These are phyloP conservation scores for Acleris sparsana DNA, from an alignment of 2,888 invertebrate genomes.

Conservation along the genomic window DNA sequence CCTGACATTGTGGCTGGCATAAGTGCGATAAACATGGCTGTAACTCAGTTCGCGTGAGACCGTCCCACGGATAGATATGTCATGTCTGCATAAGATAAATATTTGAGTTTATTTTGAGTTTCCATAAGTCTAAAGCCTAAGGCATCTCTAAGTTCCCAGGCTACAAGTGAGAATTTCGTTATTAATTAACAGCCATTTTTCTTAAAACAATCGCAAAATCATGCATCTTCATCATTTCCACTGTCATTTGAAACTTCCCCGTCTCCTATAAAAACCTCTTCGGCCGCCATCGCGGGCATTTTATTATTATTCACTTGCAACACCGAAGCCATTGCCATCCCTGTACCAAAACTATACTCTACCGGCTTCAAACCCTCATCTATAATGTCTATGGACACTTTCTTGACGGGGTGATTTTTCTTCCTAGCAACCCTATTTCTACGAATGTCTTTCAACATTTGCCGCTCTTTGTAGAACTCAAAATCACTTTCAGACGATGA, in stretches of 20 bases:
- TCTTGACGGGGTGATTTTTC: constrained; percentile 61
- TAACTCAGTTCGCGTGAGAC: no score
- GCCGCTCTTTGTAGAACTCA: constrained; percentile 53
- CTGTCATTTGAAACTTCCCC: constrained; percentile 78
- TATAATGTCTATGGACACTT: constrained; percentile 51
- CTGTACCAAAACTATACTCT: constrained; percentile 76
- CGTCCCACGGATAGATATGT: no score
- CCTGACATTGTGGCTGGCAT: no score
- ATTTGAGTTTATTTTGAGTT: no score
- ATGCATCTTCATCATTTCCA: constrained; percentile 71
- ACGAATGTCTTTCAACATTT: constrained; percentile 62
- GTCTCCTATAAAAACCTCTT: constrained; percentile 74
- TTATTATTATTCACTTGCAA: constrained; percentile 61
- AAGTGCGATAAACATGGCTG: no score
- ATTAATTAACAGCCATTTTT: not conserved
- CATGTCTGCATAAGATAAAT: no score
- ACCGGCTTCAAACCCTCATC: constrained; percentile 74
- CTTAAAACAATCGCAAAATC: constrained; percentile 33
- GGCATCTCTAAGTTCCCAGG: no score
- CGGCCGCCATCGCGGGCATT: constrained; percentile 57
- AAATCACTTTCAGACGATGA: constrained; percentile 69
- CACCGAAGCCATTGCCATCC: constrained; percentile 78
- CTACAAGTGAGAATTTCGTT: not conserved
- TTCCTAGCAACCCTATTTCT: constrained; percentile 62
- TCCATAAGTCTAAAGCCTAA: no score